Evolutionary conservation across 1,140 invertebrate genomes (phyloP).

Genomic region (Drosophila hydei): DNA sequence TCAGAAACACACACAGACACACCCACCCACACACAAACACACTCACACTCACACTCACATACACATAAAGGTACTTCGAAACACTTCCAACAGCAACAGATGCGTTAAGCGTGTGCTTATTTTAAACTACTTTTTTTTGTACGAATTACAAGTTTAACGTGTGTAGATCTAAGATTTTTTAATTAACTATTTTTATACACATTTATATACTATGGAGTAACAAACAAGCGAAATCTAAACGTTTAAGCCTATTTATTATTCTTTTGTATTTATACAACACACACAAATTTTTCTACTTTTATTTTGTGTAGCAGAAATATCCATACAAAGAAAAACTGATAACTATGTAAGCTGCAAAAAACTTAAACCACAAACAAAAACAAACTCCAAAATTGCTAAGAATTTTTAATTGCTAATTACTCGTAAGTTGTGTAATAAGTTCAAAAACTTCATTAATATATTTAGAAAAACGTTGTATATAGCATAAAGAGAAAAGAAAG

Average conservation of each 20-base stretch:
- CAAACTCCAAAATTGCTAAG: slow-evolving; percentile 65
- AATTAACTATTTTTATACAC: slow-evolving; percentile 79
- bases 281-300: slow-evolving; percentile 56
- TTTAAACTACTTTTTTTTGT: slow-evolving; percentile 61
- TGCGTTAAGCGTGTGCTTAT: slow-evolving; percentile 51
- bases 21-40: slow-evolving; percentile 3
- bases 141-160: slow-evolving; percentile 45
- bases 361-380: slow-evolving; percentile 16
- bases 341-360: slow-evolving; percentile 65
- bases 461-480: slow-evolving; percentile 60
- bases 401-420: slow-evolving; percentile 53
- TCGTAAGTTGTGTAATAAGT: slow-evolving; percentile 38
- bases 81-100: slow-evolving; percentile 43
- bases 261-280: slow-evolving; percentile 72
- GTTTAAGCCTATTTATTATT: slow-evolving; percentile 79
- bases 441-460: slow-evolving; percentile 23
- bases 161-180: slow-evolving; percentile 66
- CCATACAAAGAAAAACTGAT: slow-evolving; percentile 64
- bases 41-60: background rate
- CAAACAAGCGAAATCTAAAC: slow-evolving; percentile 68
- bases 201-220: slow-evolving; percentile 52
- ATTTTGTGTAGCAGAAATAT: slow-evolving; percentile 41
- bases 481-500: slow-evolving; percentile 11
- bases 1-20: background rate
- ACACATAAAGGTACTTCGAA: slow-evolving; percentile 40